Evolutionary conservation across 2,888 invertebrate species (phyloP).

Genomic region (Dendrolimus houi): DNA sequence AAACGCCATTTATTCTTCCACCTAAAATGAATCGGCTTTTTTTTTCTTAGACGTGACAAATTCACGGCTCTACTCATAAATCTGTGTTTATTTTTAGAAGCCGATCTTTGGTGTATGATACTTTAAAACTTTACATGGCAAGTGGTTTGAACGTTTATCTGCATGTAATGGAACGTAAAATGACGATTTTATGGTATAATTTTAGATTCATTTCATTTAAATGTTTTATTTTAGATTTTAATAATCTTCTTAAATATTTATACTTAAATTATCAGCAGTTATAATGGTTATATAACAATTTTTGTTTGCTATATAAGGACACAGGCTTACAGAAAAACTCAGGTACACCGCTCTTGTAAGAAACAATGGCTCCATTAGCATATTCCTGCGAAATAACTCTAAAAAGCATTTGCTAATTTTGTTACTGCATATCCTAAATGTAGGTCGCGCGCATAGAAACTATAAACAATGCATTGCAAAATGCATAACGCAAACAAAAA

Average conservation of each 20-base stretch:
- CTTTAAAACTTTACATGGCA: neutral
- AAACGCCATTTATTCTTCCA: neutral
- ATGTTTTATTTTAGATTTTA: too few relatives aligned
- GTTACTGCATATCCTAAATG: slow-evolving; percentile 15
- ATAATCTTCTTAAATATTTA: too few relatives aligned
- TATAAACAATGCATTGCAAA: slow-evolving; percentile 52
- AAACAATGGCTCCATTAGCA: neutral
- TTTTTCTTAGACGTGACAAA: neutral
- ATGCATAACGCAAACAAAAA: slow-evolving; percentile 48
- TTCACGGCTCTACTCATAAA: neutral
- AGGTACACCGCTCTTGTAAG: too few relatives aligned
- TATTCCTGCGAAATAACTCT: neutral
- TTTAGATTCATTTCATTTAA: too few relatives aligned
- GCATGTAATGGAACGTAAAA: neutral
- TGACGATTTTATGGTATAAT: too few relatives aligned
- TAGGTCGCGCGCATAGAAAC: slow-evolving; percentile 27
- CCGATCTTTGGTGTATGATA: neutral
- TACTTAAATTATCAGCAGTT: too few relatives aligned
- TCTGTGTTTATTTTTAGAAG: neutral
- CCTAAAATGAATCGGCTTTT: neutral
- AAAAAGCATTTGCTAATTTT: slow-evolving; percentile 1
- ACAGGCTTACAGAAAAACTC: too few relatives aligned
- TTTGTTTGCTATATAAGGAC: too few relatives aligned
- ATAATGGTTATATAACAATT: too few relatives aligned
- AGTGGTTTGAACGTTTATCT: neutral